Percentiles rank a stretch among this genome's conserved stretches.
Evolutionary conservation across 2,113 vertebrate species (phyloP).

Genomic region (Mionectes macconnelli): DNA sequence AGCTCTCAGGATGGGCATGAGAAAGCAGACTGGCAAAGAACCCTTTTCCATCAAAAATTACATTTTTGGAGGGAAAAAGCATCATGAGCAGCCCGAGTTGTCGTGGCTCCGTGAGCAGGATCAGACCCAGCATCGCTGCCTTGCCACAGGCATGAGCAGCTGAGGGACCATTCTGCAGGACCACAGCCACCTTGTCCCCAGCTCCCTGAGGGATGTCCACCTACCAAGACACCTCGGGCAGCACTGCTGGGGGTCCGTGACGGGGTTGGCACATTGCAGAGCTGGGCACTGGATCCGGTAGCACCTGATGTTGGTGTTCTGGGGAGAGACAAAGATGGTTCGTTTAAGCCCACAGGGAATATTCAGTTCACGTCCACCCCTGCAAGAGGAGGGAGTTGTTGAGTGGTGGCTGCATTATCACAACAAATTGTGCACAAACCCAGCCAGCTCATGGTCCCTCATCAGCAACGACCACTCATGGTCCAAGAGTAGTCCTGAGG

Average conservation of each 20-base stretch:
- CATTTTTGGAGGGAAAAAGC: background rate
- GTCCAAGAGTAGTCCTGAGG: background rate
- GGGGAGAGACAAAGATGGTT: background rate
- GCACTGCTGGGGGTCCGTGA: constrained; percentile 87
- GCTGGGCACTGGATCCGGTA: constrained; percentile 88
- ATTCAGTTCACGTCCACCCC: fast-evolving
- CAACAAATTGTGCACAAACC: fast-evolving
- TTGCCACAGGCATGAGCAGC: background rate
- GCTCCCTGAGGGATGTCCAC: background rate
- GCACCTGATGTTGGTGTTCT: constrained; percentile 88
- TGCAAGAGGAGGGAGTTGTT: background rate
- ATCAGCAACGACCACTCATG: fast-evolving
- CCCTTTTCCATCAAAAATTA: background rate
- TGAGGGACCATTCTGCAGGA: background rate
- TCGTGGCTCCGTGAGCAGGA: fast-evolving
- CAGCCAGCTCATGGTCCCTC: background rate
- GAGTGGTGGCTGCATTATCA: background rate
- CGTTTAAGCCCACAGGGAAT: fast-evolving
- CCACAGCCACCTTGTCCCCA: fast-evolving
- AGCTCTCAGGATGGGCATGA: background rate
- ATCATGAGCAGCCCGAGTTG: fast-evolving
- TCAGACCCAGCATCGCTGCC: fast-evolving
- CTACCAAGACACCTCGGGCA: constrained; percentile 89
- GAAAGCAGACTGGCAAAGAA: background rate
- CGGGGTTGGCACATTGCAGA: constrained; percentile 81